Evolutionary conservation across 2,113 vertebrate genomes (phyloP).

Genomic region (Vulpes lagopus): DNA sequence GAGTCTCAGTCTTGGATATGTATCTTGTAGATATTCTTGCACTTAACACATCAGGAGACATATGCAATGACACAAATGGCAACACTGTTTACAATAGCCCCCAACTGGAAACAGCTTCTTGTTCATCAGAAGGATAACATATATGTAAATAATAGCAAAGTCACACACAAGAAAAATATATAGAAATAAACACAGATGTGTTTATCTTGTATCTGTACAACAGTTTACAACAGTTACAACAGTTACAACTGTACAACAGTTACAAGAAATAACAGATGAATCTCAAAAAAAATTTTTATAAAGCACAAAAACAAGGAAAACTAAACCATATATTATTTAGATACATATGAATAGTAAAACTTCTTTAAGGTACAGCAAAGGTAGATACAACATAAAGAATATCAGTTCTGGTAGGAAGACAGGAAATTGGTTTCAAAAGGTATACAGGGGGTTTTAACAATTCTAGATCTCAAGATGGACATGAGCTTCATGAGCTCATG

Average conservation of each 20-base stretch:
- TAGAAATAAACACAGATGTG: neutral
- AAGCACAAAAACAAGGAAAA: conserved; percentile 10
- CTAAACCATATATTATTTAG: neutral
- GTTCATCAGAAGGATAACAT: neutral
- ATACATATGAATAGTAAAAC: neutral
- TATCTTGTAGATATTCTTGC: neutral
- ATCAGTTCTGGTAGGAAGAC: neutral
- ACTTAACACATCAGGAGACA: neutral
- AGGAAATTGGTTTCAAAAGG: neutral
- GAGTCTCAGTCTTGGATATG: neutral
- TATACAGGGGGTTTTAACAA: neutral
- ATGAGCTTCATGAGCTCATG: neutral
- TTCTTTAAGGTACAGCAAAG: neutral
- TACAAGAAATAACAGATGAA: neutral
- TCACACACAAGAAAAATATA: neutral
- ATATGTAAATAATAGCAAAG: neutral
- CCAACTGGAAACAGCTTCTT: neutral
- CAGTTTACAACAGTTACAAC: no score
- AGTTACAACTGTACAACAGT: no score
- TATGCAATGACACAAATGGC: neutral
- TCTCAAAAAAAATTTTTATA: neutral
- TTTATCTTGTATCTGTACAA: no score
- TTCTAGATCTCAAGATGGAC: neutral
- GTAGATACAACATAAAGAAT: neutral
- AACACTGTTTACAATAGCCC: neutral